Conservation (phyloP, 2,113 vertebrate species). For the Ictalurus furcatus region DNA sequence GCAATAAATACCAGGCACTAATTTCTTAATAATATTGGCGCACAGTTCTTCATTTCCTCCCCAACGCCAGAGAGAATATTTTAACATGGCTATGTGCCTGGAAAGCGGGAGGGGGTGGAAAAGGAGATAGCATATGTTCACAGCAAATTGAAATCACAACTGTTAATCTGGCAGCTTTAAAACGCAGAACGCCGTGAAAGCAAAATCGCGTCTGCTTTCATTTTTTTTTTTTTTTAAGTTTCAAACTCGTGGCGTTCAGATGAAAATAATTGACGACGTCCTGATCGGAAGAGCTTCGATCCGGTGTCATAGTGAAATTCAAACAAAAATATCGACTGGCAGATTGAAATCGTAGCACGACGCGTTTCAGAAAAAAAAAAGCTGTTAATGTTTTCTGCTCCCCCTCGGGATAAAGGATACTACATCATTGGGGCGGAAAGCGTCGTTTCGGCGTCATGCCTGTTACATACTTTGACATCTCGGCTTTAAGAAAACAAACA, state of each 20-base stretch:
- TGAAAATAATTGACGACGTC: not conserved
- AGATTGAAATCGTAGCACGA: not conserved
- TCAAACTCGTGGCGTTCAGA: not conserved
- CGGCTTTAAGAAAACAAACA: not conserved
- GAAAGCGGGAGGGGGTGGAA: constrained; percentile 6
- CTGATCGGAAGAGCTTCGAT: not conserved
- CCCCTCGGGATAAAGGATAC: not conserved
- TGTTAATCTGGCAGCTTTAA: constrained; percentile 38
- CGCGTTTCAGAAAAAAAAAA: not conserved
- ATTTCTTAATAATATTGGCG: constrained; percentile 44
- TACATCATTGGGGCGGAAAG: not conserved
- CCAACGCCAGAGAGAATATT: not conserved
- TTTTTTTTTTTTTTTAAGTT: not conserved
- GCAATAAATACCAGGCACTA: constrained; percentile 10
- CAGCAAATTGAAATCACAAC: constrained; percentile 29
- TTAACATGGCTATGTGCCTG: constrained; percentile 5
- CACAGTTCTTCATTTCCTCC: not conserved
- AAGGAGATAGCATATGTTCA: constrained; percentile 29
- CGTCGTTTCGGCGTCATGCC: too few relatives aligned
- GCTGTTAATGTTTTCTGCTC: not conserved
- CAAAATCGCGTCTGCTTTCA: not conserved
- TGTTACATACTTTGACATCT: not conserved
- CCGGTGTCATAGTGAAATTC: not conserved
- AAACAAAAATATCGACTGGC: not conserved
- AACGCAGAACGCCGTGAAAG: not conserved